A percentile compares a stretch with the other conserved stretches of the same genome.
These are phyloP conservation scores for Sphaeramia orbicularis DNA, from an alignment of 2,797 vertebrate genomes.

Conservation along the genomic window DNA sequence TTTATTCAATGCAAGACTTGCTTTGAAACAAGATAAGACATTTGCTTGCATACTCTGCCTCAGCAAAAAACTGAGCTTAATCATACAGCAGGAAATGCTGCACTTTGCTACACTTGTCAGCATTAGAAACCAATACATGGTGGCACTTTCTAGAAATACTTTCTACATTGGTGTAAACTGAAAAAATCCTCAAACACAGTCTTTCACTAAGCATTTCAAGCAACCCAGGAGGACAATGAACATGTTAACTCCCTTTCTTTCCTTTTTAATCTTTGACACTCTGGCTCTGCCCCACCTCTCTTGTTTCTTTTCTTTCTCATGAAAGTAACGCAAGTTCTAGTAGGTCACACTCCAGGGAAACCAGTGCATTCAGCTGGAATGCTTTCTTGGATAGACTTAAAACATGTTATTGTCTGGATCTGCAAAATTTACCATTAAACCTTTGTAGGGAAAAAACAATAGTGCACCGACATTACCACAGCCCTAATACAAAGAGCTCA, in stretches of 20 bases:
- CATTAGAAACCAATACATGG: slow-evolving; percentile 14
- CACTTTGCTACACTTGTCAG: neutral
- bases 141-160: neutral
- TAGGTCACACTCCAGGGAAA: slow-evolving; percentile 52
- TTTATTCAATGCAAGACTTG: neutral
- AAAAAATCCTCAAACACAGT: neutral
- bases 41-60: slow-evolving; percentile 1
- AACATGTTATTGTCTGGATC: slow-evolving; percentile 44
- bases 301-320: neutral
- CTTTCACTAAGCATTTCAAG: slow-evolving; percentile 4
- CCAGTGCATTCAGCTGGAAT: slow-evolving; percentile 47
- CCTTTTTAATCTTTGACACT: neutral
- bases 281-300: neutral
- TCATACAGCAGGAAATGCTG: slow-evolving; percentile 35
- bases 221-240: neutral
- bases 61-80: slow-evolving; percentile 15
- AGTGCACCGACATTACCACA: slow-evolving; percentile 40
- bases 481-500: slow-evolving; percentile 12
- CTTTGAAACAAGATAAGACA: neutral
- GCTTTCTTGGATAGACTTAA: slow-evolving; percentile 39
- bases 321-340: slow-evolving; percentile 16
- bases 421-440: slow-evolving; percentile 46
- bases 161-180: slow-evolving; percentile 2
- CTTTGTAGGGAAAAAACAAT: slow-evolving; percentile 37
- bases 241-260: neutral